These are phyloP conservation scores for Chionoecetes opilio DNA, from an alignment of 1,140 invertebrate species.

Conservation along the genomic window DNA sequence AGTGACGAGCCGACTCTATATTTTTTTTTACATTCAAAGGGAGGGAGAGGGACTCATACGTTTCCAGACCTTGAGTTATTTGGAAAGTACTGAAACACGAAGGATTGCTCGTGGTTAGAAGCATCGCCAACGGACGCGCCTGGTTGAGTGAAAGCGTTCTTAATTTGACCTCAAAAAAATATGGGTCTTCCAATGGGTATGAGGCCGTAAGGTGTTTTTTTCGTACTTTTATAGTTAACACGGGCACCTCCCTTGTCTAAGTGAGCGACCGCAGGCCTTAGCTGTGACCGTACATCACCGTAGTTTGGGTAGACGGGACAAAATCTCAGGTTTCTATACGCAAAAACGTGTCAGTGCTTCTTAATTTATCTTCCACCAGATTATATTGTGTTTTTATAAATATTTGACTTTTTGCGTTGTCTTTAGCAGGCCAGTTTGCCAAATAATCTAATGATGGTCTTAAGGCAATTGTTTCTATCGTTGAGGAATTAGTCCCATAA, in stretches of 20 bases:
- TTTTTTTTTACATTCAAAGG: constrained; percentile 24
- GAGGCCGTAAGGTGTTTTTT: background rate
- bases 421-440: too few relatives aligned
- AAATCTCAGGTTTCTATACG: background rate
- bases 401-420: too few relatives aligned
- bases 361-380: too few relatives aligned
- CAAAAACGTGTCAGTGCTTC: too few relatives aligned
- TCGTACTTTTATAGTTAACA: background rate
- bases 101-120: background rate
- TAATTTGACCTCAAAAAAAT: constrained; percentile 42
- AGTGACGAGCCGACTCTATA: background rate
- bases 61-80: constrained; percentile 12
- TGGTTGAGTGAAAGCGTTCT: constrained; percentile 46
- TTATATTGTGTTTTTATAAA: too few relatives aligned
- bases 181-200: background rate
- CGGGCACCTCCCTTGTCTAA: background rate
- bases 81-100: background rate
- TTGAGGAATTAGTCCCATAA: too few relatives aligned
- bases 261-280: background rate
- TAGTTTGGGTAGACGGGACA: background rate
- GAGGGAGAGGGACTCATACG: constrained; percentile 27
- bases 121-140: background rate
- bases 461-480: too few relatives aligned
- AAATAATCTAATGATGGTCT: too few relatives aligned
- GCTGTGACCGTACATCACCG: background rate